Percentiles rank a stretch among this genome's conserved stretches.
phyloP scores from a whole-genome alignment of 2,113 vertebrate species.

The Orthonyx spaldingii region DNA sequence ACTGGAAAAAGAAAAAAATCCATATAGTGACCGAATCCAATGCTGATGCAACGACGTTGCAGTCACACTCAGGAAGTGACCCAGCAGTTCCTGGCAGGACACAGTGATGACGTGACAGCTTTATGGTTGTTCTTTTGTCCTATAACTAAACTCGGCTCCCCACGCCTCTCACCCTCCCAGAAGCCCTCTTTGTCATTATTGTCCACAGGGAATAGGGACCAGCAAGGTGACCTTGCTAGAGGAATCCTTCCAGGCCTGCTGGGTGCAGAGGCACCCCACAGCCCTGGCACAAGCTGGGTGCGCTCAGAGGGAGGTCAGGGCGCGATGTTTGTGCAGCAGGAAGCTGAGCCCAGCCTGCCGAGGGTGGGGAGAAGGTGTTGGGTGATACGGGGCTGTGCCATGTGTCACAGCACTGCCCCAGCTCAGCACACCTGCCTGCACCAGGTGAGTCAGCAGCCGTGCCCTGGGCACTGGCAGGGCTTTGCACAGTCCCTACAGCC shows the following conservation, averaged over 20 bases:
- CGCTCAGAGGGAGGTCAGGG: not conserved
- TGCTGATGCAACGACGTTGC: not conserved
- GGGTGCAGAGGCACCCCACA: not conserved
- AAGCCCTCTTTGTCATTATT: not conserved
- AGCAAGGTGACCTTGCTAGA: not conserved
- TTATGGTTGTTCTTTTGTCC: not conserved
- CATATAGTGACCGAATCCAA: not conserved
- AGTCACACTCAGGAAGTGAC: not conserved
- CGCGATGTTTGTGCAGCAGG: not conserved
- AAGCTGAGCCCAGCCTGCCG: not conserved
- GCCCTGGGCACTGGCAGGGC: not conserved
- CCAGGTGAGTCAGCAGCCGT: not conserved
- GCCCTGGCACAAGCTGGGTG: accelerated
- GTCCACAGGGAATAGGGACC: not conserved
- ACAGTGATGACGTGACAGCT: not conserved
- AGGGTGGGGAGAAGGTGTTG: constrained; percentile 4
- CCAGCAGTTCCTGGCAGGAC: not conserved
- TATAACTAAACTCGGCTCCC: not conserved
- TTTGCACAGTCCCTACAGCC: not conserved
- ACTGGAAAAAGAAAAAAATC: not conserved
- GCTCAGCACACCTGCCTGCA: not conserved
- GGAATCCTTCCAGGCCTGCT: not conserved
- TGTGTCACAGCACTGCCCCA: not conserved
- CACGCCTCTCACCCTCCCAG: not conserved
- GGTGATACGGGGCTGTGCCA: not conserved